A percentile compares a stretch with the other conserved stretches of the same genome.
These are phyloP conservation scores for Colistium nudipinnis DNA, from an alignment of 2,113 vertebrate species.

Conservation along the genomic window DNA sequence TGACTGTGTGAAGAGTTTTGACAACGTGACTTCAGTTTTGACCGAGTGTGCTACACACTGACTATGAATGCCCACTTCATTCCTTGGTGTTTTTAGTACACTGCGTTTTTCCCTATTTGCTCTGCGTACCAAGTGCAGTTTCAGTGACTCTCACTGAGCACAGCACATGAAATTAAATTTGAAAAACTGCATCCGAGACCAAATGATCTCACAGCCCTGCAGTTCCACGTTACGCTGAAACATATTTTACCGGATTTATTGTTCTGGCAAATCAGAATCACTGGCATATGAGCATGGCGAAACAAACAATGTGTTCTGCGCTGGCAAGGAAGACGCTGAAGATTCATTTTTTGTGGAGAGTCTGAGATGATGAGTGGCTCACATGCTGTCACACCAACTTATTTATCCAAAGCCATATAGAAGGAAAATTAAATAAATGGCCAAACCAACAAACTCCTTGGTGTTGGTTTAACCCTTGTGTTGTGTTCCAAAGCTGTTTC, in stretches of 20 bases:
- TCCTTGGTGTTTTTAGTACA: conserved; percentile 29
- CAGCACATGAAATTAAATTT: conserved; percentile 15
- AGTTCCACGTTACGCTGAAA: conserved; percentile 44
- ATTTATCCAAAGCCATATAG: conserved; percentile 1
- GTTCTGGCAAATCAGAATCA: conserved; percentile 46
- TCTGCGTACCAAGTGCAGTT: not conserved
- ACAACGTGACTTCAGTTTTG: too few species aligned
- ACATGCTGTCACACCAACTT: conserved; percentile 1
- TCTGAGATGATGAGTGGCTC: not conserved
- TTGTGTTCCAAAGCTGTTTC: too few species aligned
- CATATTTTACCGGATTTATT: conserved; percentile 63
- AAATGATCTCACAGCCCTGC: conserved; percentile 36
- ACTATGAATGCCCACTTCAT: not conserved
- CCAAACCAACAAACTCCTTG: not conserved
- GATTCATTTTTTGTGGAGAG: conserved; percentile 4
- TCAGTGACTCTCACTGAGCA: conserved; percentile 24
- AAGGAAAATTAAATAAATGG: not conserved
- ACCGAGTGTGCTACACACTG: not conserved
- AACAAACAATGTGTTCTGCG: conserved; percentile 45
- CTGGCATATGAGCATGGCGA: conserved; percentile 26
- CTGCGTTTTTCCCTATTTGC: conserved; percentile 24
- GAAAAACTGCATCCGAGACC: conserved; percentile 14
- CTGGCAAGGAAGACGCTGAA: conserved; percentile 9
- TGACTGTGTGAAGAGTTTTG: not conserved
- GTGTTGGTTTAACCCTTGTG: not conserved